Percentiles rank a stretch among this genome's conserved stretches.
phyloP scores from a whole-genome alignment of 2,888 invertebrate species.

The Crossocerus cetratus region DNA sequence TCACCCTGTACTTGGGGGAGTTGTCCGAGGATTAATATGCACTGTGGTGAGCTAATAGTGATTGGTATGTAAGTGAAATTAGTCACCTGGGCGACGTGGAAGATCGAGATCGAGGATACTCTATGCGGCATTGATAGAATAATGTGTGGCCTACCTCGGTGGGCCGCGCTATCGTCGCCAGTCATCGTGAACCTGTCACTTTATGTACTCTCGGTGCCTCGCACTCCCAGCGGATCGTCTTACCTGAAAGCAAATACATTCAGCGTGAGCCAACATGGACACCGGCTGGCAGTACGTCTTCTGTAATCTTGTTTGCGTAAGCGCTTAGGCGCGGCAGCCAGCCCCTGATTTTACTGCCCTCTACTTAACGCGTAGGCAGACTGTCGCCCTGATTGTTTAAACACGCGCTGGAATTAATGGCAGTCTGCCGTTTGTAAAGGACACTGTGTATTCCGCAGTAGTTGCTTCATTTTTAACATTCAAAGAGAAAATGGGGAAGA shows the following conservation, averaged over 20 bases:
- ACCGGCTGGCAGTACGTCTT: background rate
- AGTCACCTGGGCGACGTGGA: conserved; percentile 51
- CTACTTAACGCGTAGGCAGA: too few relatives aligned
- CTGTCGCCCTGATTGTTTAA: too few relatives aligned
- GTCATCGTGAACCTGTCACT: conserved; percentile 15
- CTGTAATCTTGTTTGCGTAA: background rate
- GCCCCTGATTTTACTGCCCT: too few relatives aligned
- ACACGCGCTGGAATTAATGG: too few relatives aligned
- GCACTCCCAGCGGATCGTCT: conserved; percentile 24
- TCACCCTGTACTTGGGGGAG: too few relatives aligned
- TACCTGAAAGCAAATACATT: conserved; percentile 50
- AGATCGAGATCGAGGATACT: conserved; percentile 42
- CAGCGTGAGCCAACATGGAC: conserved; percentile 18
- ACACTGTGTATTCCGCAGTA: too few relatives aligned
- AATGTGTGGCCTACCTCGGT: conserved; percentile 50
- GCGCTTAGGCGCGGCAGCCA: background rate
- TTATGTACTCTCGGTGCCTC: background rate
- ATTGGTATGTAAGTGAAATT: conserved; percentile 10
- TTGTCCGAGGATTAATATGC: too few relatives aligned
- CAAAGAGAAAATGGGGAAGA: too few relatives aligned
- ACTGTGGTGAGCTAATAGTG: too few relatives aligned
- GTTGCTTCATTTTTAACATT: too few relatives aligned
- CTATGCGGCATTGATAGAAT: conserved; percentile 52
- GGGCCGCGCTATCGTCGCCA: background rate
- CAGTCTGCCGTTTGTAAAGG: too few relatives aligned